Base-by-base conservation (phyloP, 2,888 invertebrate genomes). In the Spodoptera littoralis region DNA sequence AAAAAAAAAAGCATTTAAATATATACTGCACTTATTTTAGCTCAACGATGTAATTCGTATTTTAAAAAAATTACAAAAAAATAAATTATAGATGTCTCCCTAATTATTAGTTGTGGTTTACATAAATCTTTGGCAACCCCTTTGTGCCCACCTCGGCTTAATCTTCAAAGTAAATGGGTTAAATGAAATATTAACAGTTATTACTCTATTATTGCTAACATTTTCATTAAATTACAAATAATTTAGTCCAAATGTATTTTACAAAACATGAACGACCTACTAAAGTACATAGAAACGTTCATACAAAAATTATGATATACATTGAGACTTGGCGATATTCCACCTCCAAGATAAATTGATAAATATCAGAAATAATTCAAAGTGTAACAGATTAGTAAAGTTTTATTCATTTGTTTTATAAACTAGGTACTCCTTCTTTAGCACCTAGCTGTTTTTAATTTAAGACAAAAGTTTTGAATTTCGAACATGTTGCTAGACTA, bases 281-380 rank as follows among this genome's bases (percentile, higher is more conserved):
- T 64, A 58, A 70, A 45, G 41, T 42, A 65, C 44, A 59, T 41
- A 36, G 44, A 53, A 54, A 57, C 42, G 22, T 64, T 63, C 4
- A 18, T 60, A 58, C 49, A 60, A 59, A 69, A 68, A 62, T 55
- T 57, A 79, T 77, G 77, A 72, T 62, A 53, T 42, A 77, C 36
- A 36, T 36, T 9, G 58, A 6, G 47, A 54, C 52, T 82, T 84
- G 84, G 84, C 84, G 57, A 24, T 50, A 43, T 59, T 83, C 83
- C 84, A 73, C 61, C 56, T 51, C 70, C 53, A 70, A 76, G 70
- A 82, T 81, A 72, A 70, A 83, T 82, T 60, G 76, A 42, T 30
- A 41, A 64, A 62, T 81, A 80, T 79, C 76, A 68, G 45, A 63
- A 69, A 74, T 79, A 49, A 73, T 73, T 71, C 55, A 51, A 64